A percentile compares a stretch with the other conserved stretches of the same genome.
Conservation (phyloP, 2,797 vertebrate species). For the Pteropus rufus region DNA sequence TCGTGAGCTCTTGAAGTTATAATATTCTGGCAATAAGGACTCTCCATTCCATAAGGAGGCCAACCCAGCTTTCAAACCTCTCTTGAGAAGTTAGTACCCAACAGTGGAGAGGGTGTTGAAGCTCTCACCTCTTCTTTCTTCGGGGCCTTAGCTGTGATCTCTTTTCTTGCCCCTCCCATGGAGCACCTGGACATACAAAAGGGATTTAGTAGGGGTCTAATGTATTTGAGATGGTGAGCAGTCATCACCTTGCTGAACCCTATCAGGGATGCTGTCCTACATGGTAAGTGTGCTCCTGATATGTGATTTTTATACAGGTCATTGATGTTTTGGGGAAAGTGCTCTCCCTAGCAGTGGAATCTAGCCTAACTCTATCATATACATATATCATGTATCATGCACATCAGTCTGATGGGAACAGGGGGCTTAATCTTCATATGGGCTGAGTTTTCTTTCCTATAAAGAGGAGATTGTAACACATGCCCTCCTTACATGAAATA, state of each 20-base stretch:
- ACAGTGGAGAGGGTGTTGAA: background rate
- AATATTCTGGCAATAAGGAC: background rate
- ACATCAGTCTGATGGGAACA: background rate
- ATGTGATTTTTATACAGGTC: background rate
- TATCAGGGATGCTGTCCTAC: background rate
- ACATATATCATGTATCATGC: background rate
- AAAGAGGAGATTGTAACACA: background rate
- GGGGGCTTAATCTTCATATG: background rate
- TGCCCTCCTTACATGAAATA: background rate
- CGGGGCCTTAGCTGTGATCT: background rate
- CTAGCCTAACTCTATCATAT: background rate
- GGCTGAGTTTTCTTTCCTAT: background rate
- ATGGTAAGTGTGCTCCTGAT: background rate
- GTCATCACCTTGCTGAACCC: background rate
- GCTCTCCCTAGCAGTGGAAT: background rate
- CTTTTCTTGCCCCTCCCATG: background rate
- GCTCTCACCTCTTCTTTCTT: background rate
- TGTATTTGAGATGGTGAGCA: background rate
- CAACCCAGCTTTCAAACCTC: background rate
- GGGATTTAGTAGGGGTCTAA: too few species aligned
- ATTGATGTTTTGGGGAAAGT: background rate
- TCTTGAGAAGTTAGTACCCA: background rate
- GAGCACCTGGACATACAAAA: background rate
- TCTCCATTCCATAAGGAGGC: background rate
- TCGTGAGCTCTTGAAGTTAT: background rate